These are phyloP conservation scores for Calyptommatus sinebrachiatus DNA, from an alignment of 2,113 vertebrate genomes.

Conservation along the genomic window DNA sequence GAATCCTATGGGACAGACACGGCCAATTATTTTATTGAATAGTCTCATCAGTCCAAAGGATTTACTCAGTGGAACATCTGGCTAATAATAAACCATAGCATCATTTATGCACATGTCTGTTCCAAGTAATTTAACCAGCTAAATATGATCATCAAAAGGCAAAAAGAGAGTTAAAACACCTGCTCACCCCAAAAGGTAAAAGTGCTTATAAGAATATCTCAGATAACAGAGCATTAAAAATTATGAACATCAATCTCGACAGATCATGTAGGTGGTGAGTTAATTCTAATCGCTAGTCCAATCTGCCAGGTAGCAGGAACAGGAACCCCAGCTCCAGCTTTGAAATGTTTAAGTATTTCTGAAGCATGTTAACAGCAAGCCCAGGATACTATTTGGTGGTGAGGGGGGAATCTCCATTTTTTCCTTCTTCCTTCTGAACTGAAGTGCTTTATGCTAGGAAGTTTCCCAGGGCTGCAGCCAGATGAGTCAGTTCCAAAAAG, in stretches of 20 bases:
- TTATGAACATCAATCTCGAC: background rate
- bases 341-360: background rate
- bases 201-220: background rate
- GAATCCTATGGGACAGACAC: constrained; percentile 8
- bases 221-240: background rate
- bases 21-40: rapidly evolving
- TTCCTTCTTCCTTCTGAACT: background rate
- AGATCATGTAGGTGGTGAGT: background rate
- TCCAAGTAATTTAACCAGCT: background rate
- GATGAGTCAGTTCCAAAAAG: too few relatives aligned
- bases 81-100: background rate
- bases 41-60: background rate
- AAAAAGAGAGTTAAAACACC: background rate
- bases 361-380: background rate
- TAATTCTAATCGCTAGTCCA: background rate
- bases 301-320: background rate
- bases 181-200: rapidly evolving
- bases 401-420: background rate
- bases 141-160: background rate
- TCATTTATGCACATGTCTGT: background rate
- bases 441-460: background rate
- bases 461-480: background rate
- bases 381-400: background rate
- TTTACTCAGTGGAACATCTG: background rate
- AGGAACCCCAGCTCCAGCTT: too few relatives aligned